These are phyloP conservation scores for Platichthys flesus DNA, from an alignment of 2,113 vertebrate species.

Conservation along the genomic window DNA sequence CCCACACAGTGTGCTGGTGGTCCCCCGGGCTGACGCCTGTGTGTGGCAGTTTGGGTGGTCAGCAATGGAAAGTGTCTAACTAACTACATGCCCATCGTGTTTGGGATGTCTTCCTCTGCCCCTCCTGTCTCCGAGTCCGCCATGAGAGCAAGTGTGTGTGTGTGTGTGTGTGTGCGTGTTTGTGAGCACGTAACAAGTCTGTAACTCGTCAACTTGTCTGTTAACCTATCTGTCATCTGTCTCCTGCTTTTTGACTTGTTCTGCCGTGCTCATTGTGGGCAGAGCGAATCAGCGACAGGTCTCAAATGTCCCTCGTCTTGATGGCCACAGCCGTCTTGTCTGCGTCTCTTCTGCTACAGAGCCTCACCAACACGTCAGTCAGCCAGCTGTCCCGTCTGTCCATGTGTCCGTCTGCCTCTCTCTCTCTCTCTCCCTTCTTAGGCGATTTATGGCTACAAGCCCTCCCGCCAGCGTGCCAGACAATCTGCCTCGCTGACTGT, in stretches of 20 bases:
- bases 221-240: constrained; percentile 48
- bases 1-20: constrained; percentile 52
- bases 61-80: constrained; percentile 61
- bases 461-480: not conserved
- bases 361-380: constrained; percentile 5
- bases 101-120: constrained; percentile 60
- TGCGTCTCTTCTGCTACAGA: constrained; percentile 22
- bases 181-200: constrained; percentile 25
- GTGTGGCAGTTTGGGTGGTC: constrained; percentile 71
- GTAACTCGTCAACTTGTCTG: constrained; percentile 40
- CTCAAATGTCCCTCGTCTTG: constrained; percentile 47
- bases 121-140: constrained; percentile 50
- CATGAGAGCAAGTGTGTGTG: not conserved
- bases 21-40: constrained; percentile 52
- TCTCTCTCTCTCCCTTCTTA: constrained; percentile 11
- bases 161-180: not conserved
- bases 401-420: constrained; percentile 2
- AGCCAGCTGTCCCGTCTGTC: constrained; percentile 40
- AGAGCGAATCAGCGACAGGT: constrained; percentile 14
- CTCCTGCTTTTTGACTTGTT: constrained; percentile 45
- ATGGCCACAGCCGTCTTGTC: constrained; percentile 33
- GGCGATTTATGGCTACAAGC: constrained; percentile 29
- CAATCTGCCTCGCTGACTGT: constrained; percentile 8
- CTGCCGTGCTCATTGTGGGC: constrained; percentile 14
- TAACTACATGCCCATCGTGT: constrained; percentile 70